Evolutionary conservation across 2,888 invertebrate species (phyloP), one percentile per base, ranked within the genome.

Genomic region (Digitonthophagus gazella): DNA sequence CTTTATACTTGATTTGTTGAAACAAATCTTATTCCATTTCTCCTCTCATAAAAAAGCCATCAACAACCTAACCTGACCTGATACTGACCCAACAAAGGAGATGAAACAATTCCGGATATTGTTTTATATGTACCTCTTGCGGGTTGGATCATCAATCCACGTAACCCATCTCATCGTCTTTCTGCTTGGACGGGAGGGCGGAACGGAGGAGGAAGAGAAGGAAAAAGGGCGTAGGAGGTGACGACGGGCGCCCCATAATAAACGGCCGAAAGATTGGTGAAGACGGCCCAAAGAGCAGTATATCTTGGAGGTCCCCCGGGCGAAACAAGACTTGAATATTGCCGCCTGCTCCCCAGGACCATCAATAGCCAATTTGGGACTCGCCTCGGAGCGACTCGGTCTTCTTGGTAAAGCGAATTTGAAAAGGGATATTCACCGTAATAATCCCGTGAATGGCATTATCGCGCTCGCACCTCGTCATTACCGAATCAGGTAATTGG

Each of bases 101-200:
- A 61, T 61, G 20, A 61, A 19, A 61, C 61, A 61, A 61, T 61
- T 19, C 14, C 8, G 61, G 61, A 61, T 61, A 20, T 61, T 61
- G 61, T 61, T 61, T 61, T 61, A 61, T 61, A 61, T 61, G 61
- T 61, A 61, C 61, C 61, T 20, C 61, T 18, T 8, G 18, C 20
- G 19, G 18, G 61, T 20, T n/a, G 18, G n/a, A 19, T 18, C 61
- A 61, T 61, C 61, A 61, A 61, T 61, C 61, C 18, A 61, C 61
- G 61, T 61, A 44, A 6, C 28, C 28, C 3, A 5, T 44, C 11
- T 44, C 28, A 11, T 44, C 28, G 6, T 3, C 28, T 6, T 44
- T 44, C 28, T 5, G n/a, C n/a, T n/a, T n/a, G 11, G 28, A 44
- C 11, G 11, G 28, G 28, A 44, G 6, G 28, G 6, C 8, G 28